Evolutionary conservation across 1,140 invertebrate species (phyloP), one percentile per base, ranked within the genome.

Genomic region (Bradynema listronoti): DNA sequence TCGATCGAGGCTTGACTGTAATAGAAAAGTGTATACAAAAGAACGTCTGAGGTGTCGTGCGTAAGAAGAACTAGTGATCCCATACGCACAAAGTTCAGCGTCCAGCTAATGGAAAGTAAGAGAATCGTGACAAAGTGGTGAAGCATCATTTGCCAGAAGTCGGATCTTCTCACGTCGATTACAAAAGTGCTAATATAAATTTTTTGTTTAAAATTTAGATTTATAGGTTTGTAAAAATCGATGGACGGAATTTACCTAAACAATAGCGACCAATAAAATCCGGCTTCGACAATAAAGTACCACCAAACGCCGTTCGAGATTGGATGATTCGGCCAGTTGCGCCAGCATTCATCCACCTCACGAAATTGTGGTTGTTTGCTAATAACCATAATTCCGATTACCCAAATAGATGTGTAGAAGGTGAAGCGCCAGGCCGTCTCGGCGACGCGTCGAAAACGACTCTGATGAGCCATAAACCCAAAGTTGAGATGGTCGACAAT

Each of bases 101-200:
- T 84, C 89, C 91, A 97, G 27, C 90, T 93, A 73, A 96, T 87
- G 43, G 83, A 86, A 81, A 97, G 85, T 34, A 98, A 83, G 32
- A 85, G 73, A 66, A 97, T 87, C 2, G 92, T 94, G 3, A 89
- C 88, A 73, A 92, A 85, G 77, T 98, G 92, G 81, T 96, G 93
- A 46, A 93, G 83, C 78, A 95, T 91, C 91, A 97, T 96, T 83
- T 96, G 90, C 87, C 88, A 90, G 80, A 96, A 96, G 81, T 97
- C 93, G 27, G 71, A 64, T 1, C 74, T 56, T 16, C 58, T 53
- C 7, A 78, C 68, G 50, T 77, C 74, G 41, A 77, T 64, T 6
- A 57, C 61, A 14, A 76, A 50, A 11, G 70, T 65, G 46, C 71
- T 77, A 51, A 66, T 74, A 53, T 88, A 11, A 4, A 7, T 49